Base-by-base conservation (phyloP, 2,888 invertebrate genomes). In the Anticlea derivata region DNA sequence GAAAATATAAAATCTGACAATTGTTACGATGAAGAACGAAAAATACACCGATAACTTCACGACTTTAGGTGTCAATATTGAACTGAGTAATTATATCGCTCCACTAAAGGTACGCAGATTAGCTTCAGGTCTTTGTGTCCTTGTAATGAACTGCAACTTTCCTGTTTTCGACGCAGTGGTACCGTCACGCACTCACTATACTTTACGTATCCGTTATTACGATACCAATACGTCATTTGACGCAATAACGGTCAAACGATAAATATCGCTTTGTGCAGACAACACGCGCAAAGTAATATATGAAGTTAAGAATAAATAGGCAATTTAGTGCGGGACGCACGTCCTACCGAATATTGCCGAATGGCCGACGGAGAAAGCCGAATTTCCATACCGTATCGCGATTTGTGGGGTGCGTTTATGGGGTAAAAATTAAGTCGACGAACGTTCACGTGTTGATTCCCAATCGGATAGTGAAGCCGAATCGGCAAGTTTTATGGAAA, bases 261-360 rank as follows among this genome's bases (percentile, higher is more conserved):
- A 90, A 90, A 90, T 90, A 89, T 87, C 80, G 83, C 82, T 90
- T 90, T 88, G 86, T 85, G 81, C 87, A 90, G 90, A 90, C 90
- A 90, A 88, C 89, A 87, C 80, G 84, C 88, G 86, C 84, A 88
- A 87, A 88, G 90, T 91, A 91, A 91, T 91, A 90, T 91, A 91
- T 91, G 91, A 91, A 90, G 89, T 91, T 85, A 88, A 87, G 91
- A 89, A 91, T 91, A 91, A 91, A 91, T 89, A 91, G 91, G 90
- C 91, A 86, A 90, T 91, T 91, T 88, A 83, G 86, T 83, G 77
- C 75, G 81, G 78, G 75, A 73, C 88, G 75, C 91, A 91, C 91
- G 91, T 91, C 70, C 80, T 64, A 60, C 83, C 86, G 89, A 87
- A 86, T 84, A 88, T 86, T 80, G 84, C 83, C 86, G 90, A 91